Evolutionary conservation across 2,797 vertebrate species (phyloP), one percentile per base, ranked within the genome.

Genomic region (Chelon labrosus): DNA sequence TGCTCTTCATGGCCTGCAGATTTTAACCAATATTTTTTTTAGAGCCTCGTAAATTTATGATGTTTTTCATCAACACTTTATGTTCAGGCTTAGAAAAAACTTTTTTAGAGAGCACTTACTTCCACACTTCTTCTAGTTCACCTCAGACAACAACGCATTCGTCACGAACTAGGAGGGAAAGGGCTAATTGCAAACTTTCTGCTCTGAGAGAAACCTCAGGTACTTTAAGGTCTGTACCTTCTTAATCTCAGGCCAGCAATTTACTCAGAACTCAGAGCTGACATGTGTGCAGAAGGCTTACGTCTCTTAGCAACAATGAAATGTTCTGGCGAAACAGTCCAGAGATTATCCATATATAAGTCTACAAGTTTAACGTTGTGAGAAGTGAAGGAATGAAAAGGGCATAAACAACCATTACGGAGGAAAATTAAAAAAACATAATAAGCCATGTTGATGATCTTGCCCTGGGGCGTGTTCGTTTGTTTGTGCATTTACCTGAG

Each of bases 401-500:
- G 4, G 31, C 46, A 67, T 60, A 73, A 72, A 73, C 47, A 52
- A 69, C 52, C 4, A 16, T 51, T 69, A 53, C 27, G 42, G 27
- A 65, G 7, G n/a, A 12, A 22, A 50, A 71, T 57, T 27, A 27
- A 50, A 59, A 72, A 60, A 57, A 4, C 25, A 3, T 52, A 64
- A 75, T 55, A 46, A 77, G 42, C 7, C 2, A 5, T 25, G 25
- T 10, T 27, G 6, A 56, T 53, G 39, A 54, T n/a, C 12, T 68
- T 44, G 38, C 37, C 17, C 39, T 4, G 12, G 5, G 13, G 61
- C 50, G 20, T 56, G 42, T 27, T 38, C 41, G n/a, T 35, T 61
- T 51, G 7, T 60, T 14, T 35, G 31, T 57, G 20, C 41, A 35
- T 84, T 79, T 84, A 98, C 98, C 98, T 96, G 95, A 93, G 84